Evolutionary conservation across 2,888 invertebrate genomes (phyloP).

Genomic region (Panzeria rudis): DNA sequence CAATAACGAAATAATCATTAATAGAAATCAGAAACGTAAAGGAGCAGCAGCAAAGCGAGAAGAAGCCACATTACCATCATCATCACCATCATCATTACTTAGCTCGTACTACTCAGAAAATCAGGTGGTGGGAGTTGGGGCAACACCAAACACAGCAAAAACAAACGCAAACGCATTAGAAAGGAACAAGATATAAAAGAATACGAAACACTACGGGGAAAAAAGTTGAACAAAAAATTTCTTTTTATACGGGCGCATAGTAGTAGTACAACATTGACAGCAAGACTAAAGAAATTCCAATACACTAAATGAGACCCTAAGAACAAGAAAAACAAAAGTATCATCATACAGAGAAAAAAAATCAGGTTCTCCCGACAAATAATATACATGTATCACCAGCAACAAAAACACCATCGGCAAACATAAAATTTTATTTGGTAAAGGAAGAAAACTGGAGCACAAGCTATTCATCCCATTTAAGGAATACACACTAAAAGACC

Average conservation of each 20-base stretch:
- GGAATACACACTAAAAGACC: constrained; percentile 46
- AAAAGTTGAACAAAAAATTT: constrained; percentile 66
- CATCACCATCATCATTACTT: constrained; percentile 10
- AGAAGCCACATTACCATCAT: constrained; percentile 31
- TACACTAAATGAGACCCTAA: constrained; percentile 31
- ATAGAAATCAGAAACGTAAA: constrained; percentile 54
- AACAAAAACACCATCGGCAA: constrained; percentile 69
- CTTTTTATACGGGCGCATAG: constrained; percentile 76
- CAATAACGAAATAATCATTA: constrained; percentile 65
- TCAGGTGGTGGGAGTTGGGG: constrained; percentile 78
- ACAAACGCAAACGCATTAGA: constrained; percentile 76
- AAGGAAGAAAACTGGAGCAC: constrained; percentile 59
- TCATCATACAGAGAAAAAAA: neutral
- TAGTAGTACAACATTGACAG: constrained; percentile 72
- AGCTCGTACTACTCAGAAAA: constrained; percentile 7
- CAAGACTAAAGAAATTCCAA: constrained; percentile 24
- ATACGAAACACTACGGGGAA: constrained; percentile 70
- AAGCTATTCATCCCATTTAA: constrained; percentile 30
- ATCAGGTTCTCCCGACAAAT: constrained; percentile 27
- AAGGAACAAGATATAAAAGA: constrained; percentile 70
- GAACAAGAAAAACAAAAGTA: constrained; percentile 36
- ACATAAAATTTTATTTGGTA: constrained; percentile 72
- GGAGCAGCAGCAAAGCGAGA: constrained; percentile 35
- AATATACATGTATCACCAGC: constrained; percentile 12
- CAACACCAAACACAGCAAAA: constrained; percentile 29